These are phyloP conservation scores for Lasiurus cinereus DNA, from an alignment of 2,113 vertebrate genomes.

Conservation along the genomic window DNA sequence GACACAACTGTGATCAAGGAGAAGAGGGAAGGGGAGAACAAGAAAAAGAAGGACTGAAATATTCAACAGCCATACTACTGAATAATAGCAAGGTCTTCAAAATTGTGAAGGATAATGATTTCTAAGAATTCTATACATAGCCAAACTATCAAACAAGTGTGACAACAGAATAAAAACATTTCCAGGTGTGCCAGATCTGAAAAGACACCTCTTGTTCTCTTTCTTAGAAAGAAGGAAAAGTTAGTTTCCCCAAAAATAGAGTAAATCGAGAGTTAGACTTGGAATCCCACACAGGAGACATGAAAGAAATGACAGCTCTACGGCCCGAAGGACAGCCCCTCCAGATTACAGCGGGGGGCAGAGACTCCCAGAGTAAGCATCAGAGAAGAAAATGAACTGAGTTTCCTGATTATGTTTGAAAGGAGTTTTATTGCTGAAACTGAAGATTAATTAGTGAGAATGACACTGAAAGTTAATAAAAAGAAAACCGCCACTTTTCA, in stretches of 20 bases:
- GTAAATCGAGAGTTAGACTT: neutral
- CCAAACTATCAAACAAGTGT: neutral
- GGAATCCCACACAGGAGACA: neutral
- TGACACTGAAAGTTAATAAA: neutral
- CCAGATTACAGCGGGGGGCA: neutral
- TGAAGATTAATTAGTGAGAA: neutral
- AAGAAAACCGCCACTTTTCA: neutral
- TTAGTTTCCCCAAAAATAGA: neutral
- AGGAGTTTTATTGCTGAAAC: neutral
- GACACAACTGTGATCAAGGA: neutral
- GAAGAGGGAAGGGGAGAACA: neutral
- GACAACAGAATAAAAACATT: neutral
- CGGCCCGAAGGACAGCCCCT: neutral
- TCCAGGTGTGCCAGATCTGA: neutral
- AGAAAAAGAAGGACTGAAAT: neutral
- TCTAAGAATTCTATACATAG: neutral
- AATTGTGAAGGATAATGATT: neutral
- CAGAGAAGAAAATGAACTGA: neutral
- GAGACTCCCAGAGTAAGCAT: neutral
- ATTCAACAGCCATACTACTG: neutral
- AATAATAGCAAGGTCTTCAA: neutral
- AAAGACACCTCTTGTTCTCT: neutral
- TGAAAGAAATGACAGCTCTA: neutral
- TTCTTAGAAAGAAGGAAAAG: neutral
- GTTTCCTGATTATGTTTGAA: neutral